Evolutionary conservation across 2,113 vertebrate species (phyloP).

Genomic region (Cynocephalus volans): DNA sequence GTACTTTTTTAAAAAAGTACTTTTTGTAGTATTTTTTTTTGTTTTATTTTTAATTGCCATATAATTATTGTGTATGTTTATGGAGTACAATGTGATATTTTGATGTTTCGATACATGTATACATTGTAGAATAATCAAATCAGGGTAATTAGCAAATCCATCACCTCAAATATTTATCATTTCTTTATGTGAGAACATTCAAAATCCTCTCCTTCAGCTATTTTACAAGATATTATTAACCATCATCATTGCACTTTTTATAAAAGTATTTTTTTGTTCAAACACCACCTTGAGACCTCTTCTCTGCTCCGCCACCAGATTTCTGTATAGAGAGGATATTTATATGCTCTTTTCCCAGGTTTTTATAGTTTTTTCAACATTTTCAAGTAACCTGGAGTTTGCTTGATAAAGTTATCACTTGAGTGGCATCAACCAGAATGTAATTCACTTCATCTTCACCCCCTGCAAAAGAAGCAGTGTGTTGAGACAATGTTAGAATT

Average conservation of each 20-base stretch:
- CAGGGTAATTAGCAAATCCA: too few relatives aligned
- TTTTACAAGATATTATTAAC: too few relatives aligned
- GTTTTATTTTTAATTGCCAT: too few relatives aligned
- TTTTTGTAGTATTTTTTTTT: background rate
- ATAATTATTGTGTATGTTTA: too few relatives aligned
- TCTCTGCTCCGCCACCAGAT: background rate
- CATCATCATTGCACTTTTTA: background rate
- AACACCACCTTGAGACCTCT: conserved; percentile 16
- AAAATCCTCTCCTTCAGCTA: too few relatives aligned
- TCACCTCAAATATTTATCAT: too few relatives aligned
- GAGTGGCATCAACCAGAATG: background rate
- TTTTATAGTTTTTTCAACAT: conserved; percentile 19
- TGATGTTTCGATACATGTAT: too few relatives aligned
- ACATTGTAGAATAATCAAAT: too few relatives aligned
- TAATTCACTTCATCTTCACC: conserved; percentile 13
- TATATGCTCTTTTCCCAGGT: background rate
- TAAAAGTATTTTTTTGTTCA: conserved; percentile 24
- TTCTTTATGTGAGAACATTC: too few relatives aligned
- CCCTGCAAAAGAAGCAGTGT: background rate
- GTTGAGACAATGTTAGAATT: background rate
- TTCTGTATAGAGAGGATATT: background rate
- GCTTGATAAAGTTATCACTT: conserved; percentile 57
- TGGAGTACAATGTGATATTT: too few relatives aligned
- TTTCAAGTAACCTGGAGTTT: conserved; percentile 58
- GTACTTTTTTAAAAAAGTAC: background rate